Base-by-base conservation (phyloP, 2,888 invertebrate genomes). In the Mycalesis mineus region DNA sequence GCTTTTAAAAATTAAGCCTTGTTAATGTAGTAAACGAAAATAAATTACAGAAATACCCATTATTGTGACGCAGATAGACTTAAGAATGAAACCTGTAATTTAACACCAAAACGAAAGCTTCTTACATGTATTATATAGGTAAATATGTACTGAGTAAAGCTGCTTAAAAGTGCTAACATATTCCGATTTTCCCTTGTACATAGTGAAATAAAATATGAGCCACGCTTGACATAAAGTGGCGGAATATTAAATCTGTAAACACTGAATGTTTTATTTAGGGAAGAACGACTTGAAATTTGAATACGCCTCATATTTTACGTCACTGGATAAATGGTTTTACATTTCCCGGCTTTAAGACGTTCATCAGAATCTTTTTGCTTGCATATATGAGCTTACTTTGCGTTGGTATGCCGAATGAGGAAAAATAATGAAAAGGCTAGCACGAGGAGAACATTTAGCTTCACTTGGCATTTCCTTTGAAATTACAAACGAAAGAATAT, bases 221-320 rank as follows among this genome's bases (percentile, higher is more conserved):
- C 51, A 44, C 60, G 36, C 55, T 55, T 59, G 61, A 57, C 59
- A 57, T 52, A 61, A 57, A 63, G 59, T 57, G 61, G 57, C 58
- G 48, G 63, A 63, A 63, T 63, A 63, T 63, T 63, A 59, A 63
- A 63, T 59, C 63, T 59, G 59, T 62, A 62, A 63, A 59, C 57
- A 50, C 53, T 55, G 61, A 60, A 55, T 63, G 55, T 57, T 58
- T 60, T 61, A 63, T 61, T 61, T 57, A 62, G 37, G 44, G 47
- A 63, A 61, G 49, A 53, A 64, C 42, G 59, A 45, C 47, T 50
- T 53, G 45, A 44, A 45, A 49, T 49, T 52, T 59, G 44, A 62
- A 60, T 60, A 55, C 57, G 53, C 37, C 39, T 53, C 57, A 57
- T 62, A 62, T 60, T 62, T 62, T 52, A 55, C 48, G 57, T 52